Evolutionary conservation across 2,888 invertebrate genomes (phyloP), one percentile per base, ranked within the genome.

Genomic region (Meta bourneti): DNA sequence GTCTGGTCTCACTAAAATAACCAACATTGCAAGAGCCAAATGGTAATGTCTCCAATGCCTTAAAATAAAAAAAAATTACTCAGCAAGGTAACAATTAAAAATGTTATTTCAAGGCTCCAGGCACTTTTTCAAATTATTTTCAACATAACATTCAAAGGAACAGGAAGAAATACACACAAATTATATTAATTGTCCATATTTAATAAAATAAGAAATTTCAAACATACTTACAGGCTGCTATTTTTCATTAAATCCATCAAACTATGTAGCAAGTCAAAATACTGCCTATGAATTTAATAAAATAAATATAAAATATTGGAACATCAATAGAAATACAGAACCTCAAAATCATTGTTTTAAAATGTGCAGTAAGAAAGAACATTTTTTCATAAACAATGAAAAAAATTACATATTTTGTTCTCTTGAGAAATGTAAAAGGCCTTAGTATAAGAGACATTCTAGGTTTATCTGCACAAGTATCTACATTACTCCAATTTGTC

Each of bases 1-100:
- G 94, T 97, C 97, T 0, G 96, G 96, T 93, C 98, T 97, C 0
- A 97, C 96, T 90, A 98, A 95, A 94, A 96, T 96, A 1, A 96
- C 96, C 9, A 98, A 95, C 95, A 98, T 96, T 93, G 96, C 96
- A 94, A 97, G 96, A 0, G 97, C 97, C 95, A 98, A 96, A 93
- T 97, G 96, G 83, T 97, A 96, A 93, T 97, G 97, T 80, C 98
- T 96, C 98, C 98, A 98, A 94, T 97, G 97, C 48, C 90, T 86
- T 19, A n/a, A 34, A 34, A 34, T 34, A 74, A 8, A 80, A 19
- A 75, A 77, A 54, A 89, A 75, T 34, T 13, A 49, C 8, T 74
- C 8, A 34, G 13, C n/a, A n/a, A n/a, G 16, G 19, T 13, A 70
- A 13, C 19, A 70, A 16, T 71, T 71, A 71, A 19, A 71, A 16